Conservation (phyloP, 2,888 invertebrate genomes). For the Phorcus lineatus region DNA sequence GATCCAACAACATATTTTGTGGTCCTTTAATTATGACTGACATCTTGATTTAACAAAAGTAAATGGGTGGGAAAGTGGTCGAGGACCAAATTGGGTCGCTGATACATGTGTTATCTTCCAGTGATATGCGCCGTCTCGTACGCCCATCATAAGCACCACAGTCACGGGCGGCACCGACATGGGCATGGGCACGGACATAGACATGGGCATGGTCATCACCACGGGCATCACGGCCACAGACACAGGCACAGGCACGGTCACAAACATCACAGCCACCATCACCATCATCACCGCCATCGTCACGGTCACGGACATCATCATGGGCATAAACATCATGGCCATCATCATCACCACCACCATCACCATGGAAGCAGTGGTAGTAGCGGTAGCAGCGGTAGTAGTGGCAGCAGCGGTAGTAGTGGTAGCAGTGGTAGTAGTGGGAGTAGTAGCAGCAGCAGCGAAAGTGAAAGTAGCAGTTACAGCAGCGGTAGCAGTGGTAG, state of each 20-base stretch:
- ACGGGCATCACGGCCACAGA: not conserved
- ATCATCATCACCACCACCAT: not conserved
- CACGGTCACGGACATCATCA: not conserved
- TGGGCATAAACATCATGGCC: not conserved
- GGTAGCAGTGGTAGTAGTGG: not conserved
- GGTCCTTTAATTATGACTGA: too few species aligned
- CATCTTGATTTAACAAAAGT: too few species aligned
- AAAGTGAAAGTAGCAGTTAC: not conserved
- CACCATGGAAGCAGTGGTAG: not conserved
- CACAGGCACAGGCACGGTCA: not conserved
- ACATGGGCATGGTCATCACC: not conserved
- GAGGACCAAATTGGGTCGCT: too few species aligned
- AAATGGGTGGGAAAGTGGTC: too few species aligned
- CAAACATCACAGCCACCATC: not conserved
- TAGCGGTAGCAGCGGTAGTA: not conserved
- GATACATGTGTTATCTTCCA: too few species aligned
- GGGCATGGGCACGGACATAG: not conserved
- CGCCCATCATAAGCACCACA: not conserved
- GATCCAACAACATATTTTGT: too few species aligned
- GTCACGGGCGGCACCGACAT: too few species aligned
- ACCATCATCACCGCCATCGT: not conserved
- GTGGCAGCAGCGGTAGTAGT: not conserved
- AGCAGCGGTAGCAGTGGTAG: not conserved
- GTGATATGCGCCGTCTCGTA: slow-evolving; percentile 2
- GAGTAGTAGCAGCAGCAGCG: not conserved